A percentile compares a stretch with the other conserved stretches of the same genome.
These are phyloP conservation scores for Cetoscarus ocellatus DNA, from an alignment of 2,797 vertebrate species.

Conservation along the genomic window DNA sequence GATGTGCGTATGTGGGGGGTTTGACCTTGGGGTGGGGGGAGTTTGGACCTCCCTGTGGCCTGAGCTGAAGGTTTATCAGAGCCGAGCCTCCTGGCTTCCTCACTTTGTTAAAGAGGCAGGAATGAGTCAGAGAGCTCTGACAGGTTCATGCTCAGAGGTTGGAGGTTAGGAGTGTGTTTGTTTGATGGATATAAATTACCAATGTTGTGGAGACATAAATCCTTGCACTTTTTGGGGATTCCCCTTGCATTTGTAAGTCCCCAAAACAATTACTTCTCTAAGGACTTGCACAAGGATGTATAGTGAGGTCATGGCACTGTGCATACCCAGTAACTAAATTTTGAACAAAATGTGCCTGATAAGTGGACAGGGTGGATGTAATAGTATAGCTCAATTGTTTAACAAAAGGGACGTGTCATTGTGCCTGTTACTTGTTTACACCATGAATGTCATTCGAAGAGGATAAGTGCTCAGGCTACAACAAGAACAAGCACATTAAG, in stretches of 20 bases:
- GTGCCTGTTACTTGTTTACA: no score
- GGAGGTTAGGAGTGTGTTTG: not conserved
- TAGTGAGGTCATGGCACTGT: no score
- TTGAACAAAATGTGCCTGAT: no score
- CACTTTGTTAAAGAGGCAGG: constrained; percentile 55
- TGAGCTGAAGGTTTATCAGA: constrained; percentile 10
- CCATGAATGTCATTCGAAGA: no score
- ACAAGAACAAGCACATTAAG: no score
- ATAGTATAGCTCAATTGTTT: no score
- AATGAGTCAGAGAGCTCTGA: constrained; percentile 22
- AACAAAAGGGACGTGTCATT: no score
- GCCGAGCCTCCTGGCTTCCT: constrained; percentile 49
- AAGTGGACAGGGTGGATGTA: no score
- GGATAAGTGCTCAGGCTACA: no score
- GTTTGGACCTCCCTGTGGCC: constrained; percentile 25
- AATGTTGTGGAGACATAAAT: not conserved
- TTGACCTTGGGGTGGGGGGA: constrained; percentile 1
- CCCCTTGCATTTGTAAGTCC: not conserved
- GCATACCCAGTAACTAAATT: no score
- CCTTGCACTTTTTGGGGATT: not conserved
- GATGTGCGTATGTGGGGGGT: not conserved
- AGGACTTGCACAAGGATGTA: no score
- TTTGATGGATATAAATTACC: not conserved
- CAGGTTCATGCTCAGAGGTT: not conserved
- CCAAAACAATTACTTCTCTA: not conserved